A percentile compares a stretch with the other conserved stretches of the same genome.
phyloP scores from a whole-genome alignment of 2,888 invertebrate species.

The Chalcis sispes region DNA sequence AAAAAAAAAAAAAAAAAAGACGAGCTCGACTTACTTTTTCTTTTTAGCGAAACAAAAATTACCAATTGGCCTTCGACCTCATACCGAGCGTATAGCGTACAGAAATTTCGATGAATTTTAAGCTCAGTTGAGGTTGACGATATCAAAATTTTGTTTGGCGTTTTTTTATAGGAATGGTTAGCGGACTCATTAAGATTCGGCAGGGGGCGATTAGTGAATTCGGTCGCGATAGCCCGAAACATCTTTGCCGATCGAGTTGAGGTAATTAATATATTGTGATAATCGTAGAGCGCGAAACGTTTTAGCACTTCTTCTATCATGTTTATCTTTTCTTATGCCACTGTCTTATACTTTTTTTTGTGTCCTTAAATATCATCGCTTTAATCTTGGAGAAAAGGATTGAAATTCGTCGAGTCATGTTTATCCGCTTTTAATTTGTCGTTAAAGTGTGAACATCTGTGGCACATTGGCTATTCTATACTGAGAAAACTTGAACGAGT shows the following conservation, averaged over 20 bases:
- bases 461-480: conserved; percentile 5
- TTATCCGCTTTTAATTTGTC: conserved; percentile 10
- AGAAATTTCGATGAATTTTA: neutral
- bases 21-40: conserved; percentile 23
- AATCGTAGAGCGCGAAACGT: neutral
- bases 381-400: conserved; percentile 24
- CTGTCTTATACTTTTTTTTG: neutral
- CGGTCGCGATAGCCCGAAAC: conserved; percentile 71
- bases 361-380: neutral
- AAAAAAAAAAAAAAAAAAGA: too few relatives aligned
- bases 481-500: neutral
- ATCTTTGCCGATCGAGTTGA: conserved; percentile 69
- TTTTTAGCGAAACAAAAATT: conserved; percentile 40
- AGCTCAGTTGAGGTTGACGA: conserved; percentile 8
- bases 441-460: conserved; percentile 31
- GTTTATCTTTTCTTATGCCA: neutral
- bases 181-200: conserved; percentile 71
- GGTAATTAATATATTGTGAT: conserved; percentile 64
- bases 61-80: conserved; percentile 52
- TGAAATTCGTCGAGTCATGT: conserved; percentile 37
- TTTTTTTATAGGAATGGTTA: conserved; percentile 72
- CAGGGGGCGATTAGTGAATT: conserved; percentile 73
- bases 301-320: too few relatives aligned
- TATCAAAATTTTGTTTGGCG: conserved; percentile 63
- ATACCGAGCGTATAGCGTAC: neutral